Conservation (phyloP, 1,140 invertebrate species). For the Leucophenga varia region DNA sequence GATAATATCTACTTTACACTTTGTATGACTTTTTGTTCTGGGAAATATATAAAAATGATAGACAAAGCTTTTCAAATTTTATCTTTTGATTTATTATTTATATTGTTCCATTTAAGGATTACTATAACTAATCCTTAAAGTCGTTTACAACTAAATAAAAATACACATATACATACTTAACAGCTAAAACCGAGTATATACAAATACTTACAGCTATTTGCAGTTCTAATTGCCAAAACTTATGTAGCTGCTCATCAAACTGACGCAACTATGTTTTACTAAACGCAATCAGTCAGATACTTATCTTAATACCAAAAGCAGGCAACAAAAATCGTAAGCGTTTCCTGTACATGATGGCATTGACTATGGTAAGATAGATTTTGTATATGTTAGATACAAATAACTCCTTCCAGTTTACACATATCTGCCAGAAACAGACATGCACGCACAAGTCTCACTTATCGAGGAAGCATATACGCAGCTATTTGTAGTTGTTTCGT, state of each 20-base stretch:
- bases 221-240: constrained; percentile 46
- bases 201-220: constrained; percentile 23
- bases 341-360: constrained; percentile 36
- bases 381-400: too few relatives aligned
- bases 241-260: constrained; percentile 51
- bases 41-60: too few relatives aligned
- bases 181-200: neutral
- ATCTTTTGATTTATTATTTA: too few relatives aligned
- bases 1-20: too few relatives aligned
- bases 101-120: too few relatives aligned
- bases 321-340: constrained; percentile 37
- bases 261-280: constrained; percentile 49
- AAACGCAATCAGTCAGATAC: constrained; percentile 39
- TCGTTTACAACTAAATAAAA: too few relatives aligned
- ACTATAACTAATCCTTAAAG: too few relatives aligned
- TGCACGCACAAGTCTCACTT: neutral
- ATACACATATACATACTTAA: constrained; percentile 19
- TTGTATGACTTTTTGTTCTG: too few relatives aligned
- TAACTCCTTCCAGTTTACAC: too few relatives aligned
- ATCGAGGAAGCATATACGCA: neutral
- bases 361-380: too few relatives aligned
- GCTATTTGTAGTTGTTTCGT: constrained; percentile 26
- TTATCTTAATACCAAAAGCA: constrained; percentile 28
- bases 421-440: constrained; percentile 10
- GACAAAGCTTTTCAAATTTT: too few relatives aligned